Percentiles rank a stretch among this genome's conserved stretches.
Evolutionary conservation across 2,888 invertebrate species (phyloP).

Genomic region (Drosophila kuntzei): DNA sequence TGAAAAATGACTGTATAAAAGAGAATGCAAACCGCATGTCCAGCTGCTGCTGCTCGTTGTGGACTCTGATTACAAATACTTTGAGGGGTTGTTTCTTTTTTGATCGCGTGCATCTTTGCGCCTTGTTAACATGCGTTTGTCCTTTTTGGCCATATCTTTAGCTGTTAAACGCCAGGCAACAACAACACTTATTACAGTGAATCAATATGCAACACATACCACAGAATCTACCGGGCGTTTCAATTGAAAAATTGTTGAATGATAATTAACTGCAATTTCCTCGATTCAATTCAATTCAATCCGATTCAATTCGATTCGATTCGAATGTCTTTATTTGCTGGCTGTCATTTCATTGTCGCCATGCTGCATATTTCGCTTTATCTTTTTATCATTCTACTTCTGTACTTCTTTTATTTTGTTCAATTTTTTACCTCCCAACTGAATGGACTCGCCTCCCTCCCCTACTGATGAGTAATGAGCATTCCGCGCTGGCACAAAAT

Average conservation of each 20-base stretch:
- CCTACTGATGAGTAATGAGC: conserved; percentile 71
- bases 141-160: conserved; percentile 42
- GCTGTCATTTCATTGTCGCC: conserved; percentile 42
- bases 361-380: conserved; percentile 7
- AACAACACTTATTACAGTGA: conserved; percentile 62
- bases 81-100: conserved; percentile 42
- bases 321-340: conserved; percentile 53
- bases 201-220: conserved; percentile 65
- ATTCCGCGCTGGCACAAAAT: conserved; percentile 76
- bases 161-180: conserved; percentile 41
- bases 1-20: conserved; percentile 70
- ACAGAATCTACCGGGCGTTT: conserved; percentile 27
- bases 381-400: conserved; percentile 8
- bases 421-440: conserved; percentile 20
- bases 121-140: conserved; percentile 75
- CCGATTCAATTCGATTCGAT: conserved; percentile 14
- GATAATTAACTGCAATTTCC: conserved; percentile 79
- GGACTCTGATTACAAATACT: conserved; percentile 60
- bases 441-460: conserved; percentile 1
- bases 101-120: conserved; percentile 67
- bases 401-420: conserved; percentile 4
- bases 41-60: conserved; percentile 33
- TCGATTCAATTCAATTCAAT: conserved; percentile 21
- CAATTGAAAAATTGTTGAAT: conserved; percentile 32
- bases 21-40: conserved; percentile 59